Evolutionary conservation across 2,888 invertebrate genomes (phyloP), one percentile per base, ranked within the genome.

Genomic region (Lomographa bimaculata): DNA sequence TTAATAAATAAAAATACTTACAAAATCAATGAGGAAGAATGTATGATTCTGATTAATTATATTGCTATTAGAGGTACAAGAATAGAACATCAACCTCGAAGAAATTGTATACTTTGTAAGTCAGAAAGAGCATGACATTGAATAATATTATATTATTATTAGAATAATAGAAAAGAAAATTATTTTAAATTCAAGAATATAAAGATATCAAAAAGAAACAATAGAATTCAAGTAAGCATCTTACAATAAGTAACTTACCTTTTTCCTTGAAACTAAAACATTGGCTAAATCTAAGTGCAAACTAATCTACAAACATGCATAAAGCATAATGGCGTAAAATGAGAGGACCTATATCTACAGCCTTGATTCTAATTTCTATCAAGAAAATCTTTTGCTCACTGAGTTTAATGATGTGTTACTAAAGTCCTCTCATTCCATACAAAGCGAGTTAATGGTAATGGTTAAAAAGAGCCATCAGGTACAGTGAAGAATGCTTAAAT

Each of bases 311-410:
- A 43, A n/a, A 38, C 47, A 53, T 43, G 50, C 53, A 14, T 26
- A 7, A 51, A 54, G 51, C 54, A 12, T 41, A 44, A 49, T 42
- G 42, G 37, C 39, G 20, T n/a, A 19, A 29, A 50, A 50, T 35
- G 33, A 45, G 37, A 50, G 32, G 49, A 48, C 32, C 17, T 33
- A 8, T 28, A 30, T 16, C 14, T 10, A 10, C 8, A n/a, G 11
- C 14, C 0, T 5, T 7, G 5, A 11, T n/a, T 19, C 19, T 19
- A 28, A 11, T 10, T 3, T 20, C 3, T 14, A 29, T 8, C 20
- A 12, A 18, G 8, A 5, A 7, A 11, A 7, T n/a, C n/a, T n/a
- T n/a, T n/a, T n/a, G n/a, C n/a, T n/a, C n/a, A n/a, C n/a, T n/a
- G n/a, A n/a, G n/a, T n/a, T n/a, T n/a, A n/a, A n/a, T n/a, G n/a